Percentiles rank a stretch among this genome's conserved stretches.
phyloP scores from a whole-genome alignment of 2,888 invertebrate genomes.

The Heteromurus nitidus region DNA sequence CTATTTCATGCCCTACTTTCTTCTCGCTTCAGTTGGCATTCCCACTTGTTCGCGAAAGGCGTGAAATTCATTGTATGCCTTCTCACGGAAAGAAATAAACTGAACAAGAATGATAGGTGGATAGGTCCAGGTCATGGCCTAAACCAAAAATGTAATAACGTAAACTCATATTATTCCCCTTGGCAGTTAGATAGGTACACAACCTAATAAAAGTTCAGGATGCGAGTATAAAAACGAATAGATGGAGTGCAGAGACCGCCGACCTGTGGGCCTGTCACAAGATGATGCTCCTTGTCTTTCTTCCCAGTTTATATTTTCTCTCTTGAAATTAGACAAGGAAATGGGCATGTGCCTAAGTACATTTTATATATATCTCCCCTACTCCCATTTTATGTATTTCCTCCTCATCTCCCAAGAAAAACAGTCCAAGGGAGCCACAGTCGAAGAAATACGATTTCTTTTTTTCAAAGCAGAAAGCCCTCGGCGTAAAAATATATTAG shows the following conservation, averaged over 20 bases:
- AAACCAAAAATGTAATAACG: too few relatives aligned
- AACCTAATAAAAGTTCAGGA: background rate
- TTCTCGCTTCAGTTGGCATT: too few relatives aligned
- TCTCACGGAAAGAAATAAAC: background rate
- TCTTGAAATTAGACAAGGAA: background rate
- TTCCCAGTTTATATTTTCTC: background rate
- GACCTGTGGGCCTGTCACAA: background rate
- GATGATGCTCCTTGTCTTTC: slow-evolving; percentile 24
- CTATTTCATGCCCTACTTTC: too few relatives aligned
- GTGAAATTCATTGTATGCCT: too few relatives aligned
- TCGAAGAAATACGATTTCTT: background rate
- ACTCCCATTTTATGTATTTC: too few relatives aligned
- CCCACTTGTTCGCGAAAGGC: too few relatives aligned
- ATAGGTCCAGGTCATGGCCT: too few relatives aligned
- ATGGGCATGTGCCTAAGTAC: background rate
- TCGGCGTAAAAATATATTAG: background rate
- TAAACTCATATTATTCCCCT: too few relatives aligned
- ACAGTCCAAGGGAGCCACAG: background rate
- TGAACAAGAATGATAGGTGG: too few relatives aligned
- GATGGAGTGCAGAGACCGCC: slow-evolving; percentile 13
- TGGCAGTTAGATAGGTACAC: slow-evolving; percentile 4
- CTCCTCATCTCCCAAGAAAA: slow-evolving; percentile 7
- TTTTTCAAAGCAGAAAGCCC: background rate
- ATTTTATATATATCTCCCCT: too few relatives aligned
- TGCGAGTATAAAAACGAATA: background rate